Evolutionary conservation across 2,797 vertebrate genomes (phyloP).

Genomic region (Acanthurus lineatus): DNA sequence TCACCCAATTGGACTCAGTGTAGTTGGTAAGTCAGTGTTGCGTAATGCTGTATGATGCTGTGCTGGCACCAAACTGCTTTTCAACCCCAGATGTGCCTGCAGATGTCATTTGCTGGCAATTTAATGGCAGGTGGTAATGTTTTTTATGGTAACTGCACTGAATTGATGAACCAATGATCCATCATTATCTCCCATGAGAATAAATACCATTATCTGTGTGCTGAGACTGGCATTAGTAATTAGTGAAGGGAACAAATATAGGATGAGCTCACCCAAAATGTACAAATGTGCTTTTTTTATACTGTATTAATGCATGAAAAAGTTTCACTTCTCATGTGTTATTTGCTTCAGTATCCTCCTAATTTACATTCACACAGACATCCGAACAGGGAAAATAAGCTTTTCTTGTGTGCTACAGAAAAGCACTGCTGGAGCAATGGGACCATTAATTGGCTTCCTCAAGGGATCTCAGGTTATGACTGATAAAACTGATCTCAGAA

Average conservation of each 20-base stretch:
- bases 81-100: constrained; percentile 66
- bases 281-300: constrained; percentile 19
- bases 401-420: constrained; percentile 12
- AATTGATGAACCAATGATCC: constrained; percentile 52
- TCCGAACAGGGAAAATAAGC: neutral
- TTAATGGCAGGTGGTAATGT: constrained; percentile 59
- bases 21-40: constrained; percentile 53
- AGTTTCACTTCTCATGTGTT: neutral
- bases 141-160: constrained; percentile 58
- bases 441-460: constrained; percentile 31
- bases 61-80: constrained; percentile 38
- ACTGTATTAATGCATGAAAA: constrained; percentile 5
- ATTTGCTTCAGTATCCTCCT: neutral
- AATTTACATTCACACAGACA: constrained; percentile 14
- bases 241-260: constrained; percentile 8
- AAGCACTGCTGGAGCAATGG: neutral
- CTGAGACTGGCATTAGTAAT: constrained; percentile 31
- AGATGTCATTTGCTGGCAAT: constrained; percentile 67
- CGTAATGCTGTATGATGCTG: constrained; percentile 30
- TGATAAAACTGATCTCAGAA: constrained; percentile 39
- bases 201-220: constrained; percentile 54
- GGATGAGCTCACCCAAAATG: constrained; percentile 27
- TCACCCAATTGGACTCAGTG: constrained; percentile 30
- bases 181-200: constrained; percentile 52
- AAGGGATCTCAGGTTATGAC: constrained; percentile 18